Evolutionary conservation across 2,797 vertebrate genomes (phyloP).

Genomic region (Distichodus sexfasciatus): DNA sequence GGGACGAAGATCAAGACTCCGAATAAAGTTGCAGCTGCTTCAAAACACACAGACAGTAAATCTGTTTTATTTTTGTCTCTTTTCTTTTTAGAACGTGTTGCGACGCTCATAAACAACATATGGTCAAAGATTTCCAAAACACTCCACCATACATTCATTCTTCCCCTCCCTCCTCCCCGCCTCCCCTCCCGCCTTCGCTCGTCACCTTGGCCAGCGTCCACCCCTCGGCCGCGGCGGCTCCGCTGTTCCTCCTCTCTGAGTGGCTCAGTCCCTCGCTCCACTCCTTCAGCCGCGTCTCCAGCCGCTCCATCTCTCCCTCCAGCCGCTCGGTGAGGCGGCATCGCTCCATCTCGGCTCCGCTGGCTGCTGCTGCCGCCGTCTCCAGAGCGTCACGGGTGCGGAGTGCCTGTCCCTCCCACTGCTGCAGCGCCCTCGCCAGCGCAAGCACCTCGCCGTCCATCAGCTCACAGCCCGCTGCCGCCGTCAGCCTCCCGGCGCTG

Average conservation of each 20-base stretch:
- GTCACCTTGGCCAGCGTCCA: conserved; percentile 89
- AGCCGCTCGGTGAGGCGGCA: conserved; percentile 71
- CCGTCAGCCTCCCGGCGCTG: conserved; percentile 74
- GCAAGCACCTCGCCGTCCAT: conserved; percentile 88
- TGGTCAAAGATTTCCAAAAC: conserved; percentile 22
- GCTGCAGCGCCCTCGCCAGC: conserved; percentile 86
- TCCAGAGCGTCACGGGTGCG: conserved; percentile 79
- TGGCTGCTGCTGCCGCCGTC: conserved; percentile 76
- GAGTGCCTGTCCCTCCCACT: conserved; percentile 87
- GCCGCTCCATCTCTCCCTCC: conserved; percentile 77
- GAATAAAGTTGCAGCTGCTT: not conserved
- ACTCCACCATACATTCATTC: conserved; percentile 13
- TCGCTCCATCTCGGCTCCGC: conserved; percentile 86
- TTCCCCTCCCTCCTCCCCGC: not conserved
- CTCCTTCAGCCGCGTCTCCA: conserved; percentile 74
- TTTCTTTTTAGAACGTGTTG: too few relatives aligned
- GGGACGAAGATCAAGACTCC: conserved; percentile 31
- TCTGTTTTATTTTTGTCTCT: too few relatives aligned
- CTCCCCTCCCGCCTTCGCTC: not conserved
- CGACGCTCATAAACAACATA: conserved; percentile 6
- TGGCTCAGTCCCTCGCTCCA: conserved; percentile 78
- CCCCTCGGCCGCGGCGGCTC: conserved; percentile 81
- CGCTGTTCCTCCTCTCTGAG: conserved; percentile 80
- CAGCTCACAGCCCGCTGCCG: conserved; percentile 81
- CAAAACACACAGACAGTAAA: not conserved